Conservation (phyloP, 2,113 vertebrate genomes). For the Odocoileus virginianus region DNA sequence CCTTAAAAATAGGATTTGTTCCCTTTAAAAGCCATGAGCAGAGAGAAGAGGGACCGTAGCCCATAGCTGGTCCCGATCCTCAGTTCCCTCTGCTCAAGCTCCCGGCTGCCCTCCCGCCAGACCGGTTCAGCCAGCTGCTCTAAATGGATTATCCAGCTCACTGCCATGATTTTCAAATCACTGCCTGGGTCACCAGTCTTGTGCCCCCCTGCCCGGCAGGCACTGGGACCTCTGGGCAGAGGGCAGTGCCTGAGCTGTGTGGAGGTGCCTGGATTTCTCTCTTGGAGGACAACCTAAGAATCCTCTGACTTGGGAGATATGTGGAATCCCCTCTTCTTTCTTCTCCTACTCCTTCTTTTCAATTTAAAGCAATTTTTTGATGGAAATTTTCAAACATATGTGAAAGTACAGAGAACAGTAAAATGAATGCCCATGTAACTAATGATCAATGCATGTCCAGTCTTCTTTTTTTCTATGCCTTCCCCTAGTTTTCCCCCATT, state of each 20-base stretch:
- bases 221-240: neutral
- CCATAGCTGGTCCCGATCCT: neutral
- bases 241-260: neutral
- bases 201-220: neutral
- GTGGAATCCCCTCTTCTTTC: neutral
- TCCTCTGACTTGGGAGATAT: neutral
- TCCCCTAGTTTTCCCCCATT: neutral
- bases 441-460: neutral
- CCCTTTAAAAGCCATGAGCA: neutral
- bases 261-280: neutral
- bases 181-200: neutral
- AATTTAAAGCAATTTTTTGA: neutral
- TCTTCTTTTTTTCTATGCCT: neutral
- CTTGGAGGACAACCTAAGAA: neutral
- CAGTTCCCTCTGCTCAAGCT: neutral
- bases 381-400: neutral
- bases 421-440: neutral
- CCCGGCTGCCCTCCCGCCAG: neutral
- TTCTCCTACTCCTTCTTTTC: neutral
- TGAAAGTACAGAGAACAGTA: neutral
- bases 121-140: constrained; percentile 27
- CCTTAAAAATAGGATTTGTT: neutral
- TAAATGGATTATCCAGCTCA: constrained; percentile 32
- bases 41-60: neutral
- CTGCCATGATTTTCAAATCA: neutral